These are phyloP conservation scores for Myodes glareolus DNA, from an alignment of 2,113 vertebrate species.

Conservation along the genomic window DNA sequence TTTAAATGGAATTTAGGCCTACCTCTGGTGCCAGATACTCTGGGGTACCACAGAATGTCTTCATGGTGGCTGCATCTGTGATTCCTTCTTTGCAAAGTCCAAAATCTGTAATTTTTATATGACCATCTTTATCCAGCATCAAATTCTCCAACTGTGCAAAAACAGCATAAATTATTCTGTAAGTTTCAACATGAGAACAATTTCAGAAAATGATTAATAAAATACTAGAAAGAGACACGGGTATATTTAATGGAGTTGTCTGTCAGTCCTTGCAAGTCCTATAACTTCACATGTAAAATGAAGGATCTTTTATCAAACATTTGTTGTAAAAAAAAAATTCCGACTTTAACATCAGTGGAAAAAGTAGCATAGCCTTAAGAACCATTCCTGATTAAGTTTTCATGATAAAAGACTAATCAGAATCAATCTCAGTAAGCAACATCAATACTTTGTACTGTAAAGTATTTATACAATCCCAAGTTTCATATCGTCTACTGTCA, in stretches of 20 bases:
- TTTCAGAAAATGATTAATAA: conserved; percentile 1
- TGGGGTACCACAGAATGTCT: conserved; percentile 98
- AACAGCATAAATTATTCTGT: conserved; percentile 60
- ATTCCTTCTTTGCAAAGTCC: conserved; percentile 99
- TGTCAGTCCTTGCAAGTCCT: not conserved
- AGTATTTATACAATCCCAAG: conserved; percentile 19
- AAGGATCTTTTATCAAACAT: conserved; percentile 31
- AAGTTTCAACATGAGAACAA: conserved; percentile 61
- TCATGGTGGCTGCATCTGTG: conserved; percentile 99
- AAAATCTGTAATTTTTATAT: conserved; percentile 99
- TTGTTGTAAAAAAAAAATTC: conserved; percentile 15
- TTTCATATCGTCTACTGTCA: not conserved
- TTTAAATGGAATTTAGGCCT: conserved; percentile 58
- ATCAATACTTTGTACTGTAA: not conserved
- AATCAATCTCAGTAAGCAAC: not conserved
- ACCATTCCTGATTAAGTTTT: not conserved
- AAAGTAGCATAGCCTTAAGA: not conserved
- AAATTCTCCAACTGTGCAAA: conserved; percentile 95
- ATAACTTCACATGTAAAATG: not conserved
- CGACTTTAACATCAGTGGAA: conserved; percentile 7
- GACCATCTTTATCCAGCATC: conserved; percentile 99
- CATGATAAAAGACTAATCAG: not conserved
- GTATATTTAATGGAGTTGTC: not conserved
- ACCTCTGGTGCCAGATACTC: conserved; percentile 98
- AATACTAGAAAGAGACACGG: not conserved